phyloP scores from a whole-genome alignment of 1,140 invertebrate genomes.

The Calycopis cecrops region DNA sequence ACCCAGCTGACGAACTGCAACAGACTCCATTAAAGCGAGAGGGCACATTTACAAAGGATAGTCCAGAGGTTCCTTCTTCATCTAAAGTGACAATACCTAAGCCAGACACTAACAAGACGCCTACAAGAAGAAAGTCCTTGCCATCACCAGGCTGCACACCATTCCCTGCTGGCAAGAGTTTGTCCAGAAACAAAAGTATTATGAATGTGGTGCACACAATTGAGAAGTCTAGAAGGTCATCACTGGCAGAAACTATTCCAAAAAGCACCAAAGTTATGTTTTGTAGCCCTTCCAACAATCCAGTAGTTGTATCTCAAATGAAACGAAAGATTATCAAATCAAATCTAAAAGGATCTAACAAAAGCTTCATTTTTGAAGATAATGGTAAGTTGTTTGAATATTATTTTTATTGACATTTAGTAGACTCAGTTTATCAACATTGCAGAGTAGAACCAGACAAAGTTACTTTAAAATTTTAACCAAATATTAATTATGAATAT shows the following conservation, averaged over 20 bases:
- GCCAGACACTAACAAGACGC: constrained; percentile 27
- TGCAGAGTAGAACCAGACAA: too few relatives aligned
- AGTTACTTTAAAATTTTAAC: too few relatives aligned
- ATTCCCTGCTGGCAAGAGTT: constrained; percentile 34
- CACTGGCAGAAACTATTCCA: constrained; percentile 25
- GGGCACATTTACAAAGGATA: constrained; percentile 55
- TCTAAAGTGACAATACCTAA: constrained; percentile 10
- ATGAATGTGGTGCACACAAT: constrained; percentile 62
- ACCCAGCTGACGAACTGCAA: constrained; percentile 11
- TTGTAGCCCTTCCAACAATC: constrained; percentile 54
- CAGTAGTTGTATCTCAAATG: constrained; percentile 31
- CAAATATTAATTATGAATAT: too few relatives aligned
- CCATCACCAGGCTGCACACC: constrained; percentile 61
- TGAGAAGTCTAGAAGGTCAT: constrained; percentile 45
- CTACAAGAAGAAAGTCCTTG: constrained; percentile 40
- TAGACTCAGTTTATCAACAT: too few relatives aligned
- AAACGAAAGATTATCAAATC: constrained; percentile 64
- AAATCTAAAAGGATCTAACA: constrained; percentile 66
- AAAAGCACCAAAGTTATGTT: constrained; percentile 59
- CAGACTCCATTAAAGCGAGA: constrained; percentile 43
- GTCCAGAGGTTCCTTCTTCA: constrained; percentile 7
- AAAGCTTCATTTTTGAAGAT: constrained; percentile 62
- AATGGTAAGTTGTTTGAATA: constrained; percentile 38
- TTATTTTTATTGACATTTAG: too few relatives aligned
- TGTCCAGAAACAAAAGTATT: constrained; percentile 34